These are phyloP conservation scores for Caradrina clavipalpis DNA, from an alignment of 2,888 invertebrate species.

Conservation along the genomic window DNA sequence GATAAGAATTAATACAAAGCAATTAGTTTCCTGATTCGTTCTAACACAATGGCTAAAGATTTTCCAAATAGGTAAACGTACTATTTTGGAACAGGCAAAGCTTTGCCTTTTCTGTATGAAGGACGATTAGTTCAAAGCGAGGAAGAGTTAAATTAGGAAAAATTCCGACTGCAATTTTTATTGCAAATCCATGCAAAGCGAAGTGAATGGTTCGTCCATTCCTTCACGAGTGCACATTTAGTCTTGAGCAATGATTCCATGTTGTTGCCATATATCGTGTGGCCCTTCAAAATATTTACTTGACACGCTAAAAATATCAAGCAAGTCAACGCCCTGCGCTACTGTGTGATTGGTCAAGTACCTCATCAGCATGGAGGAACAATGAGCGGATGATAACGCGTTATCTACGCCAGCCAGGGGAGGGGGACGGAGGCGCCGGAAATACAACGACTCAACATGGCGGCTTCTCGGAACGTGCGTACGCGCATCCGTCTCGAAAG, in stretches of 20 bases:
- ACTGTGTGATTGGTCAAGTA: constrained; percentile 78
- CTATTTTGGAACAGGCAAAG: constrained; percentile 57
- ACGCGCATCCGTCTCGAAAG: constrained; percentile 72
- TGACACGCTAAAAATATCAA: constrained; percentile 74
- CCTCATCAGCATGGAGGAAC: constrained; percentile 85
- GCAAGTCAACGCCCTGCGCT: constrained; percentile 82
- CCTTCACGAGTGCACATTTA: constrained; percentile 16
- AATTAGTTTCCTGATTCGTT: constrained; percentile 60
- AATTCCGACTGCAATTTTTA: constrained; percentile 6
- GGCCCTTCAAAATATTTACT: constrained; percentile 66
- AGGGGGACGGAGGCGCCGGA: constrained; percentile 81
- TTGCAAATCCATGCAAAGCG: neutral
- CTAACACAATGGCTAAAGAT: constrained; percentile 66
- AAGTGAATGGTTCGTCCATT: constrained; percentile 18
- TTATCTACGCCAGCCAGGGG: constrained; percentile 80
- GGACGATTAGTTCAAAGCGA: constrained; percentile 5
- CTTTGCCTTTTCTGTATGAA: constrained; percentile 38
- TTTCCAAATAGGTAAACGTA: constrained; percentile 66
- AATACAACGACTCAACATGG: constrained; percentile 77
- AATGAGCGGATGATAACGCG: constrained; percentile 89
- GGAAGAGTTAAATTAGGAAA: constrained; percentile 4
- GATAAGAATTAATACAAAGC: constrained; percentile 61
- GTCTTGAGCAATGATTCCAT: constrained; percentile 20
- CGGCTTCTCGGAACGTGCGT: constrained; percentile 80
- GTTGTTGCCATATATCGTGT: constrained; percentile 37